phyloP scores from a whole-genome alignment of 1,140 invertebrate genomes.

The Chelonus insularis region DNA sequence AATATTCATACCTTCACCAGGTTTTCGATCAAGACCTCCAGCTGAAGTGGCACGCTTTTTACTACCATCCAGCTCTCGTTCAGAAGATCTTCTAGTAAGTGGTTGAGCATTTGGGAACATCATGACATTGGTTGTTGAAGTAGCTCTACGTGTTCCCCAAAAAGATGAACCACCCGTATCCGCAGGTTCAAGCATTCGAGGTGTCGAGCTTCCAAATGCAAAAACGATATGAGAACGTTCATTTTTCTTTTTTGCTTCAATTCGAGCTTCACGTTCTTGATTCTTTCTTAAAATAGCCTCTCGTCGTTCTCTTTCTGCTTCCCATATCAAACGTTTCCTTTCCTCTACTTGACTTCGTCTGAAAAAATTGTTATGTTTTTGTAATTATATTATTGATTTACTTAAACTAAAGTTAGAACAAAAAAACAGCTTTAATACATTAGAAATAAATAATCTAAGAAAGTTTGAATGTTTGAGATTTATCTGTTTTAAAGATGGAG shows the following conservation, averaged over 20 bases:
- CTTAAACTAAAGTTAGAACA: no score
- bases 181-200: conserved; percentile 80
- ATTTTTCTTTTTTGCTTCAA: conserved; percentile 74
- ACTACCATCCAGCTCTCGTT: conserved; percentile 77
- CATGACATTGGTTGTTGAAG: conserved; percentile 83
- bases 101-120: conserved; percentile 71
- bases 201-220: conserved; percentile 88
- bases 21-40: conserved; percentile 70
- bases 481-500: no score
- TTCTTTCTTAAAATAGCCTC: conserved; percentile 84
- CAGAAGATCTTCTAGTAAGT: conserved; percentile 78
- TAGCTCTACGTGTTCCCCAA: conserved; percentile 82
- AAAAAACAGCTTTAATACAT: no score
- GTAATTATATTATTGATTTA: no score
- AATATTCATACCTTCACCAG: conserved; percentile 63
- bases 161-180: conserved; percentile 73
- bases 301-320: conserved; percentile 80
- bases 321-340: conserved; percentile 82
- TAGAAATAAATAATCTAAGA: no score
- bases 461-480: no score
- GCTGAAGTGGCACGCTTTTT: conserved; percentile 81
- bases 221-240: conserved; percentile 70
- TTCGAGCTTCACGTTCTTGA: conserved; percentile 78
- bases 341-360: conserved; percentile 76
- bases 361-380: no score